Evolutionary conservation across 2,113 vertebrate species (phyloP).

Genomic region (Astatotilapia flaviijosephi): DNA sequence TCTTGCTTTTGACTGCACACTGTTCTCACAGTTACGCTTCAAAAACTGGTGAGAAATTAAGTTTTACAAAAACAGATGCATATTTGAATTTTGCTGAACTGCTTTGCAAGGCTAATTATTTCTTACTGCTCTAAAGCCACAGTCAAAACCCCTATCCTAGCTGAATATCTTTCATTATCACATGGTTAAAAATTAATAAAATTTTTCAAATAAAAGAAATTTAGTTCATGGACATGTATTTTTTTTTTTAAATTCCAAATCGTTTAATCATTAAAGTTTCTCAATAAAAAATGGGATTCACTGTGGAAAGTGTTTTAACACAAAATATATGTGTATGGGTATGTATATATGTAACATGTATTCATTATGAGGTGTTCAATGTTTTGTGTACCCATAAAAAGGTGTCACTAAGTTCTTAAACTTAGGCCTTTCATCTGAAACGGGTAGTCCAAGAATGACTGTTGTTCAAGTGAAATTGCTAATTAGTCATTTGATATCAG

Average conservation of each 20-base stretch:
- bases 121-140: neutral
- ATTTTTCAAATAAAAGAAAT: fast-evolving
- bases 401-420: neutral
- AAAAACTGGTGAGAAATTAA: neutral
- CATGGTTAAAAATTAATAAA: fast-evolving
- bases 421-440: fast-evolving
- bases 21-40: neutral
- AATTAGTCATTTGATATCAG: neutral
- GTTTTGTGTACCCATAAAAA: neutral
- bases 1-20: neutral
- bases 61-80: neutral
- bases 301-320: neutral
- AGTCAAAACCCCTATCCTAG: fast-evolving
- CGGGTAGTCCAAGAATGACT: fast-evolving
- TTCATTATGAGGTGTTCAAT: neutral
- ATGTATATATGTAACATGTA: neutral
- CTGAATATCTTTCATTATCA: neutral
- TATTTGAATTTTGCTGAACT: neutral
- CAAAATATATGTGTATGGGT: neutral
- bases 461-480: neutral
- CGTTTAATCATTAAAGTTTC: neutral
- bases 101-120: fast-evolving
- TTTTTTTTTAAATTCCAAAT: fast-evolving
- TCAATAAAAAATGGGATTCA: fast-evolving
- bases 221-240: fast-evolving